Evolutionary conservation across 2,113 vertebrate genomes (phyloP).

Genomic region (Carollia perspicillata): DNA sequence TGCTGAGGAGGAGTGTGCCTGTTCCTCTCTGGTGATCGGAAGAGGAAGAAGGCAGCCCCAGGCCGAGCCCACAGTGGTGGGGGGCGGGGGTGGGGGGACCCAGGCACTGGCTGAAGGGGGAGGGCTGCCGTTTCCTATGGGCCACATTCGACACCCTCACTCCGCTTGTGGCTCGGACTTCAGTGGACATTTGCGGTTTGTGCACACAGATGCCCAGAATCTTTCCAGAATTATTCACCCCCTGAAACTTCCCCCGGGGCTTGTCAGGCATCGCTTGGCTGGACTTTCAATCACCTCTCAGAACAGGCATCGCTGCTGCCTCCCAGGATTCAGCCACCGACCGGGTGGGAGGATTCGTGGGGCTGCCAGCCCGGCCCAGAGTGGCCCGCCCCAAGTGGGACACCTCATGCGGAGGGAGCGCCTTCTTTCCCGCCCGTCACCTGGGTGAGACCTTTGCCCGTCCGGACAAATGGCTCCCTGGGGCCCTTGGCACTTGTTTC

Average conservation of each 20-base stretch:
- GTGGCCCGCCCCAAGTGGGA: not conserved
- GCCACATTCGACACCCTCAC: accelerated
- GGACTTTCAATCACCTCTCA: constrained; percentile 40
- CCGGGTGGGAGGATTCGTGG: not conserved
- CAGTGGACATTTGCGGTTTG: not conserved
- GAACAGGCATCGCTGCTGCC: not conserved
- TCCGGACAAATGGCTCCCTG: not conserved
- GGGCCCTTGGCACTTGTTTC: not conserved
- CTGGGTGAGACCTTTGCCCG: not conserved
- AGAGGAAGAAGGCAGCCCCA: not conserved
- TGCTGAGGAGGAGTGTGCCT: not conserved
- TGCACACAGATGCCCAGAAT: not conserved
- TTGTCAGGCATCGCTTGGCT: not conserved
- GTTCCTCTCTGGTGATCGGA: not conserved
- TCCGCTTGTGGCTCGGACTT: accelerated
- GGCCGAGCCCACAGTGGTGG: not conserved
- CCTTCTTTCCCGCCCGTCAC: not conserved
- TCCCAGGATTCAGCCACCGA: not conserved
- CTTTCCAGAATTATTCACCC: constrained; percentile 6
- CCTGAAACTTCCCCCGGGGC: not conserved
- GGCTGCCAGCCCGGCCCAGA: not conserved
- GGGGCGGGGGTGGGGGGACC: accelerated
- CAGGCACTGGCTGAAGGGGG: accelerated
- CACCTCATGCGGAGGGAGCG: not conserved
- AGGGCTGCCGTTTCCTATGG: accelerated